Evolutionary conservation across 2,888 invertebrate species (phyloP).

Genomic region (Cerceris rybyensis): DNA sequence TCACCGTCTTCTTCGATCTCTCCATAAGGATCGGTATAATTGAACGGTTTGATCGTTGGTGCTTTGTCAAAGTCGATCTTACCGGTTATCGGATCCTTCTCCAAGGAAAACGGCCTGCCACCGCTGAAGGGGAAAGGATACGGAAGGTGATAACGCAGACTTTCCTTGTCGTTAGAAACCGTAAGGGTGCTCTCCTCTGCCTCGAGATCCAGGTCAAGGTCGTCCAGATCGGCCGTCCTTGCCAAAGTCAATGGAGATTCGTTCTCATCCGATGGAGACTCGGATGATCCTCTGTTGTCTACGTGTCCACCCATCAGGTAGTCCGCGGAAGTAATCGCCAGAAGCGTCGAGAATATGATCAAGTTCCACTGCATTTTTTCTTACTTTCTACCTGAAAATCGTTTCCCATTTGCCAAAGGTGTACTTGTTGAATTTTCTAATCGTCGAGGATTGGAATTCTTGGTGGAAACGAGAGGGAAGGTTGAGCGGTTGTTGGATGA

Average conservation of each 20-base stretch:
- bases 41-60: constrained; percentile 75
- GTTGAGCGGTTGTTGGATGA: no score
- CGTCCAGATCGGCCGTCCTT: constrained; percentile 66
- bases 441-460: neutral
- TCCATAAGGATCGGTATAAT: constrained; percentile 69
- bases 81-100: constrained; percentile 87
- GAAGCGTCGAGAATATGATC: constrained; percentile 32
- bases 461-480: no score
- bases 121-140: constrained; percentile 84
- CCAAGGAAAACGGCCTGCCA: constrained; percentile 87
- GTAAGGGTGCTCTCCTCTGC: constrained; percentile 72
- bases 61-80: constrained; percentile 85
- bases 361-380: constrained; percentile 46
- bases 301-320: constrained; percentile 76
- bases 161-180: constrained; percentile 52
- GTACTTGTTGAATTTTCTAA: neutral
- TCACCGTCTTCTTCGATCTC: constrained; percentile 35
- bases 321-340: constrained; percentile 42
- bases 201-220: constrained; percentile 73
- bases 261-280: constrained; percentile 33
- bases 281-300: constrained; percentile 68
- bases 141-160: constrained; percentile 74
- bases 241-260: constrained; percentile 52
- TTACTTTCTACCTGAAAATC: constrained; percentile 40
- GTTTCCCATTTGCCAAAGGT: neutral